Evolutionary conservation across 2,888 invertebrate species (phyloP), one percentile per base, ranked within the genome.

Genomic region (Gonocerus acuteangulatus): DNA sequence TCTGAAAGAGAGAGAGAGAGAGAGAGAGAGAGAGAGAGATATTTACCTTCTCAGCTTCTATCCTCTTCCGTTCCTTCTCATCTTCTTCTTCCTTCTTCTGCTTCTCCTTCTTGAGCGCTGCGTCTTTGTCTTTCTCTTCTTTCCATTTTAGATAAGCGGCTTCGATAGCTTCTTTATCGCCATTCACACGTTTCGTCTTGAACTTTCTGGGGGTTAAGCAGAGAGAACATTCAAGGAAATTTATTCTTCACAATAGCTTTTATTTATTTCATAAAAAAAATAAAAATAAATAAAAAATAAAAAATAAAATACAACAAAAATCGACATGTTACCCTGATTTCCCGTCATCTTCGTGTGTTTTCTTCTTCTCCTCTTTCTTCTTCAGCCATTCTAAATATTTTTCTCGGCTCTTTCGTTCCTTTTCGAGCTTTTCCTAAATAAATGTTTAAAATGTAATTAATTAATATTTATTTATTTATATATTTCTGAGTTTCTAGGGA

Each of bases 21-120:
- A n/a, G n/a, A n/a, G n/a, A n/a, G n/a, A n/a, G n/a, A n/a, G n/a
- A n/a, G n/a, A n/a, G n/a, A n/a, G n/a, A n/a, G n/a, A n/a, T n/a
- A n/a, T n/a, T n/a, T 59, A 67, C 67, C 52, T 65, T 66, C 60
- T 67, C 65, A 1, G 66, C 65, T 32, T 67, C 66, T 7, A 36
- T 48, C 49, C 51, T 62, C 45, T 58, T 66, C 13, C n/a, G 49
- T 13, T 57, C 60, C 22, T 56, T 61, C 44, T 67, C 66, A 47
- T 64, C 65, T 13, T 64, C 56, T 13, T 52, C 47, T 57, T 49
- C 36, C 36, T 58, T 48, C 39, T 64, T 65, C 11, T 57, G 36
- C 44, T 64, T 60, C 54, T 66, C 59, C 36, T 60, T 61, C 51
- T 60, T 65, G 47, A 52, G 44, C 32, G 62, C 49, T 13, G 65